Base-by-base conservation (phyloP, 1,140 invertebrate genomes). In the Thaumatotibia leucotreta region DNA sequence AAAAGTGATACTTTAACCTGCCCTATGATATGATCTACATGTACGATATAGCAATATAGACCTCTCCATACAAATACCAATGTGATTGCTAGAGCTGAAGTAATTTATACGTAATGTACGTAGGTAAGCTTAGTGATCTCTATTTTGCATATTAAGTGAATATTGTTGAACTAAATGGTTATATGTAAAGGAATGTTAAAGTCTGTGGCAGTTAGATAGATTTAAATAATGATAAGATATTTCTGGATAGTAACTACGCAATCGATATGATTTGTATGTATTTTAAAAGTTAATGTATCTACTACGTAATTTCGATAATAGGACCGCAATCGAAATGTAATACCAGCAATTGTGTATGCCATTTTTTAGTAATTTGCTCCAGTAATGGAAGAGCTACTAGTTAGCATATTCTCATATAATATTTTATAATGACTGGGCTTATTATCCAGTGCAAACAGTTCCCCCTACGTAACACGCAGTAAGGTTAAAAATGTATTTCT, bases 11-110 rank as follows among this genome's bases (percentile, higher is more conserved):
- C 4, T 39, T 39, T 39, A 39, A 39, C 35, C 35, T n/a, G 35
- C 35, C 35, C 35, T 39, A 14, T 33, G n/a, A 33, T 33, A 33
- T 39, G 14, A 39, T n/a, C 35, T 45, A 45, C 39, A n/a, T 39
- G 10, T 17, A 39, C 8, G 17, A n/a, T 17, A 45, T 20, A 45
- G 39, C 14, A 27, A 58, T 8, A 58, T 58, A 58, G 23, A 14
- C n/a, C 52, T 8, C 52, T 8, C 24, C 24, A 58, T 58, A 27
- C n/a, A 58, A 31, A 58, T 58, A 27, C 6, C 6, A 58, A 29
- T 58, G 52, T 58, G 52, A 58, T 58, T 58, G 24, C 52, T 58
- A 58, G 52, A 58, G 52, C 52, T 58, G 52, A 29, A 29, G 24
- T 24, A 58, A 58, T 27, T 58, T 31, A 31, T 58, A 58, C 52